These are phyloP conservation scores for Pluvialis apricaria DNA, from an alignment of 2,113 vertebrate genomes.

Conservation along the genomic window DNA sequence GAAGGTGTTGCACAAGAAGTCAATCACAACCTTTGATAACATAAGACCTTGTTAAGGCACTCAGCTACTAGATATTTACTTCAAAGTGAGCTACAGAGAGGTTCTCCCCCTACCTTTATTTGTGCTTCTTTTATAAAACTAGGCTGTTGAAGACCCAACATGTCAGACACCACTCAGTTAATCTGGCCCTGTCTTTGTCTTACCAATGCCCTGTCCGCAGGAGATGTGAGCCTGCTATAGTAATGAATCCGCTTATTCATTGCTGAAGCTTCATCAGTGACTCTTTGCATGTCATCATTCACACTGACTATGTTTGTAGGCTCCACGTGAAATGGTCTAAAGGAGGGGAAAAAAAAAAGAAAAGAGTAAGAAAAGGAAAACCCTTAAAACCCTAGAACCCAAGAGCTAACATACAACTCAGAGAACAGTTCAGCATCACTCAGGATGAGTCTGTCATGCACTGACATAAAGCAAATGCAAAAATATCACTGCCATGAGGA, in stretches of 20 bases:
- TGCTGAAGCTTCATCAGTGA: constrained; percentile 87
- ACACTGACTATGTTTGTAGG: constrained; percentile 84
- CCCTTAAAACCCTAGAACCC: neutral
- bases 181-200: neutral
- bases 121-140: neutral
- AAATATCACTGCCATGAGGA: neutral
- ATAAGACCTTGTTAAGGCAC: neutral
- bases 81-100: neutral
- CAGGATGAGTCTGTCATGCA: neutral
- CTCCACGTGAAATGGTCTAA: constrained; percentile 92
- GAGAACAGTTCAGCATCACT: neutral
- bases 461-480: neutral
- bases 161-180: neutral
- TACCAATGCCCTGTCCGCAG: constrained; percentile 88
- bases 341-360: neutral
- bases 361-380: neutral
- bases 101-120: neutral
- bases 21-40: neutral
- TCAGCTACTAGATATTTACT: neutral
- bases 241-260: constrained; percentile 95
- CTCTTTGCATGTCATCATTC: constrained; percentile 77
- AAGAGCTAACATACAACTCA: neutral
- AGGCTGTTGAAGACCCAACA: neutral
- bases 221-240: constrained; percentile 82
- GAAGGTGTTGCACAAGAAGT: neutral